Percentiles rank a stretch among this genome's conserved stretches.
These are phyloP conservation scores for Lepetodrilus schrolli DNA, from an alignment of 2,888 invertebrate species.

Conservation along the genomic window DNA sequence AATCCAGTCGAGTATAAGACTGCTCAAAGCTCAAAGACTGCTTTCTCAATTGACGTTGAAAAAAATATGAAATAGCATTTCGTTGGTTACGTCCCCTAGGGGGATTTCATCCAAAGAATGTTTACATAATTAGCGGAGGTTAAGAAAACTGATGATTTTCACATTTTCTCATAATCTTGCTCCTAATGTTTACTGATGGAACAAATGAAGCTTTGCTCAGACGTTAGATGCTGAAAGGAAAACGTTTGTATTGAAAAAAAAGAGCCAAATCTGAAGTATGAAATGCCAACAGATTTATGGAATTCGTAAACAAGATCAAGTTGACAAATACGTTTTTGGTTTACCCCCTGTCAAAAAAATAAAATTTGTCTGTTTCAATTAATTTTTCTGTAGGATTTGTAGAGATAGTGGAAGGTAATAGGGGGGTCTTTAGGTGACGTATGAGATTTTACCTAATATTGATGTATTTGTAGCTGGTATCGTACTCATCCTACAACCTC, in stretches of 20 bases:
- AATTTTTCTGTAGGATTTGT: no score
- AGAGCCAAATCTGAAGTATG: neutral
- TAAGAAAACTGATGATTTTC: slow-evolving; percentile 31
- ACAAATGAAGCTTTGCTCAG: neutral
- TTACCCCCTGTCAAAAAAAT: slow-evolving; percentile 11
- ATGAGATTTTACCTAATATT: no score
- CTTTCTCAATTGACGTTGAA: neutral
- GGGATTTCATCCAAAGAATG: slow-evolving; percentile 26
- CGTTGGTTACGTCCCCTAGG: neutral
- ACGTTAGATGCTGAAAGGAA: neutral
- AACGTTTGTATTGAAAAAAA: neutral
- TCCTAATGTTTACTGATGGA: neutral
- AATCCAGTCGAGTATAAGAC: neutral
- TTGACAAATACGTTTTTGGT: slow-evolving; percentile 18
- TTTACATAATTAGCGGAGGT: slow-evolving; percentile 29
- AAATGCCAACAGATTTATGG: slow-evolving; percentile 3
- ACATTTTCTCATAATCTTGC: slow-evolving; percentile 29
- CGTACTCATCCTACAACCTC: no score
- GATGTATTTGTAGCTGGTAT: no score
- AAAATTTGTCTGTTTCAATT: no score
- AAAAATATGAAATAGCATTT: slow-evolving; percentile 5
- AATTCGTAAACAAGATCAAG: slow-evolving; percentile 10
- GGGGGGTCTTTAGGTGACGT: no score
- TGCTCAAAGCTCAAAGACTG: neutral
- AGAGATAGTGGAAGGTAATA: no score